Conservation (phyloP, 2,797 vertebrate genomes). For the Catostomus latipinnis region DNA sequence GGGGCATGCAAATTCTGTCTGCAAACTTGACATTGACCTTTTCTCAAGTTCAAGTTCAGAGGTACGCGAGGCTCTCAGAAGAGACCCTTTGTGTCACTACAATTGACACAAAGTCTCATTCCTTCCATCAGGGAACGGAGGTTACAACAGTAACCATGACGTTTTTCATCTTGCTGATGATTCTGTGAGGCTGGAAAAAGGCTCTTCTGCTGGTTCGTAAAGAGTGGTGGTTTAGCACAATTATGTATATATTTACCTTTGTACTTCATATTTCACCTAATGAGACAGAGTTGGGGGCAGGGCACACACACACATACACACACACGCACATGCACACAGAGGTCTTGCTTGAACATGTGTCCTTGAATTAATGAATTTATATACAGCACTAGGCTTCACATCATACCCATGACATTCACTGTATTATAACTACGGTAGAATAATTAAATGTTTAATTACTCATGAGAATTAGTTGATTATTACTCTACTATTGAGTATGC, state of each 20-base stretch:
- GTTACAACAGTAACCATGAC: too few species aligned
- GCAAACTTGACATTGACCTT: too few species aligned
- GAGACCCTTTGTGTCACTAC: too few species aligned
- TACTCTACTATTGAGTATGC: constrained; percentile 27
- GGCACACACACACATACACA: not conserved
- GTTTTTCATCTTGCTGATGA: constrained; percentile 24
- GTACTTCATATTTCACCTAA: constrained; percentile 54
- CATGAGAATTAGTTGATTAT: constrained; percentile 29
- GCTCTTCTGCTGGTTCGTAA: constrained; percentile 56
- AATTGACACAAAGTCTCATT: too few species aligned
- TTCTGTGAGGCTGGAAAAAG: constrained; percentile 60
- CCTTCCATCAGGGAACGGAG: too few species aligned
- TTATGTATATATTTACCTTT: constrained; percentile 35
- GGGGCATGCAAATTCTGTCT: too few species aligned
- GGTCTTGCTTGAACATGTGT: constrained; percentile 32
- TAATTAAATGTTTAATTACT: constrained; percentile 7
- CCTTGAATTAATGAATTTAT: constrained; percentile 43
- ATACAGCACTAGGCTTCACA: constrained; percentile 1
- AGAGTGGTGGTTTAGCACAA: constrained; percentile 64
- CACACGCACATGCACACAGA: constrained; percentile 19
- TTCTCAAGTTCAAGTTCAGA: too few species aligned
- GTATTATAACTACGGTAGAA: not conserved
- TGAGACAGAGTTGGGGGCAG: constrained; percentile 45
- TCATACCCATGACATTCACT: not conserved
- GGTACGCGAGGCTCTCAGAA: too few species aligned